Base-by-base conservation (phyloP, 1,140 invertebrate species). In the Contarinia nasturtii region DNA sequence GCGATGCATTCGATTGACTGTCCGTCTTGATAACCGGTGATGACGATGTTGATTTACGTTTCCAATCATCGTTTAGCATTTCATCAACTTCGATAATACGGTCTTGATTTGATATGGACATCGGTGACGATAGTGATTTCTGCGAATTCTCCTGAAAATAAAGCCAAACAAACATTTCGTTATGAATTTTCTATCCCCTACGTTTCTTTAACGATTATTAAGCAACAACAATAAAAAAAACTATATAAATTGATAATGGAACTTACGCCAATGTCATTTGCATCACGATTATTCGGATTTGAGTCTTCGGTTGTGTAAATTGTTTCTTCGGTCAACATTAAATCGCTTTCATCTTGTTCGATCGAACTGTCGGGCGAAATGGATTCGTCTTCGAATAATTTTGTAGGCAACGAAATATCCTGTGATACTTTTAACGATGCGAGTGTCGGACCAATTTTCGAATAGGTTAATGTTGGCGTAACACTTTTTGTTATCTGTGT, bases 321-420 rank as follows among this genome's bases (percentile, higher is more conserved):
- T 27, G 41, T 41, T 40, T 8, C 36, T 14, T 34, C 20, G 12
- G 11, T 21, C 12, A 15, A 22, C 18, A 38, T 19, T 18, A 58
- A 54, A 37, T 69, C 67, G 1, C 55, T 49, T 47, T 63, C 64
- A 48, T 72, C 74, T 51, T 63, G 65, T 50, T 59, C 63, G 47
- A 60, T 70, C 38, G 61, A 71, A 56, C 62, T 72, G 49, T 68
- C 68, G 17, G 73, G 72, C 7, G 73, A 75, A 0, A 69, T 67
- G 1, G 67, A 72, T 50, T 74, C 73, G 54, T 74, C 72, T 63
- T 75, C 71, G 52, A 75, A 74, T 53, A 75, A 74, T 56, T 75
- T 73, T 10, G 72, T 72, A 8, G 73, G 73, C 15, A 75, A 57
- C 19, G 65, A 66, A 11, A 59, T 67, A 48, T 74, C 71, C 50